A percentile compares a stretch with the other conserved stretches of the same genome.
These are phyloP conservation scores for Pseudomugil tenellus DNA, from an alignment of 2,797 vertebrate species.

Conservation along the genomic window DNA sequence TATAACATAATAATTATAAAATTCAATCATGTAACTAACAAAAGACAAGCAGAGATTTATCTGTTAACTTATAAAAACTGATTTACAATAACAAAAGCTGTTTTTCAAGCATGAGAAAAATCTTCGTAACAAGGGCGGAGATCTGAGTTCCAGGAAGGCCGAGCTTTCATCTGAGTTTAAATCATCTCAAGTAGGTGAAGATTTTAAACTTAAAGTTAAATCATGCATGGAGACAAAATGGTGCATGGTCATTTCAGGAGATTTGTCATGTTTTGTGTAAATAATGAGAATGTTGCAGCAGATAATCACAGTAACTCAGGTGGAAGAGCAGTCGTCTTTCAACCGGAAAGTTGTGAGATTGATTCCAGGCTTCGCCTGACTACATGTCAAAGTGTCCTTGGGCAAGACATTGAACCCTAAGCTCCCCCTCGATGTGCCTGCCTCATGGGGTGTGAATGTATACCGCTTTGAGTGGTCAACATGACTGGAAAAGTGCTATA, in stretches of 20 bases:
- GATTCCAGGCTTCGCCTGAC: too few species aligned
- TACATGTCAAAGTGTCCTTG: too few species aligned
- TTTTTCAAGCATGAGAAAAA: conserved; percentile 64
- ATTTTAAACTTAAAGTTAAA: conserved; percentile 43
- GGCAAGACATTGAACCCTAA: too few species aligned
- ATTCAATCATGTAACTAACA: too few species aligned
- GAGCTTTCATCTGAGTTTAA: conserved; percentile 49
- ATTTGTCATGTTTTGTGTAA: conserved; percentile 41
- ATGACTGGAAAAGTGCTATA: too few species aligned
- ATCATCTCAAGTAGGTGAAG: conserved; percentile 55
- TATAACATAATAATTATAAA: too few species aligned
- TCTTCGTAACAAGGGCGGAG: conserved; percentile 56
- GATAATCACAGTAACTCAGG: conserved; percentile 75
- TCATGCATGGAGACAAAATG: conserved; percentile 52
- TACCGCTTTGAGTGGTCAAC: too few species aligned
- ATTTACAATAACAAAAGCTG: conserved; percentile 81
- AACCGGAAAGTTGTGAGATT: too few species aligned
- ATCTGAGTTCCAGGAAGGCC: conserved; percentile 33
- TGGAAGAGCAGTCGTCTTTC: too few species aligned
- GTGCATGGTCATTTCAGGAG: conserved; percentile 62
- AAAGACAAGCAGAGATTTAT: conserved; percentile 70
- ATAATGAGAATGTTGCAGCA: conserved; percentile 55
- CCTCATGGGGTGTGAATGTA: too few species aligned
- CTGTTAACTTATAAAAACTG: conserved; percentile 80
- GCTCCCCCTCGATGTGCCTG: too few species aligned